Evolutionary conservation across 2,888 invertebrate species (phyloP), one percentile per base, ranked within the genome.

Genomic region (Odontothrips loti): DNA sequence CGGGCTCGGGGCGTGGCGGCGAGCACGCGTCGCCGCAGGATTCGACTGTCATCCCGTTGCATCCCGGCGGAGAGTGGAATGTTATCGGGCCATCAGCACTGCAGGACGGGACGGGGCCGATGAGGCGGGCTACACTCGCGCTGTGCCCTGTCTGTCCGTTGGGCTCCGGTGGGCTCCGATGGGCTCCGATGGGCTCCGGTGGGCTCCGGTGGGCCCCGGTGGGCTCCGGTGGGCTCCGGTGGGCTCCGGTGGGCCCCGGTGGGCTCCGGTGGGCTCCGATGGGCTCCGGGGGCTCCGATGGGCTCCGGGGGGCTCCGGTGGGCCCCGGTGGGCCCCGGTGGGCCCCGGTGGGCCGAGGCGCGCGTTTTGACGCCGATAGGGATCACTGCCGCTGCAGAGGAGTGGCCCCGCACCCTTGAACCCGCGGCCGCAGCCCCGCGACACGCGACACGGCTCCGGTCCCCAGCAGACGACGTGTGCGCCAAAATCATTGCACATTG

Each of bases 361-460:
- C 23, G 23, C 12, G 68, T 75, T 75, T 75, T 75, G 68, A 75
- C 68, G 68, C 68, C 68, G 68, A 75, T 75, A 75, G 68, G 23
- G 27, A 43, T 43, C 34, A 43, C 34, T 43, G 34, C 34, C 34
- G 2, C 34, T 6, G 51, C 6, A 51, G 51, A 2, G 51, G 20
- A 17, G 58, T 58, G 58, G 58, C 10, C 58, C 15, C 12, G 58
- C 58, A 20, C 58, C 58, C 58, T 58, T 58, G 58, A 58, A 58
- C 58, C 58, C 58, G 58, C 15, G 34, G 34, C 3, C 34, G 34
- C 3, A 43, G 34, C 34, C 34, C 34, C 6, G 34, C 34, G 34
- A 43, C 34, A 43, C 34, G 34, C 34, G 34, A 6, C 34, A 2
- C 34, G 34, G 34, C 34, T 43, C 34, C 34, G 3, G 34, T 4